Base-by-base conservation (phyloP, 2,113 vertebrate species). In the Tretioscincus oriximinensis region DNA sequence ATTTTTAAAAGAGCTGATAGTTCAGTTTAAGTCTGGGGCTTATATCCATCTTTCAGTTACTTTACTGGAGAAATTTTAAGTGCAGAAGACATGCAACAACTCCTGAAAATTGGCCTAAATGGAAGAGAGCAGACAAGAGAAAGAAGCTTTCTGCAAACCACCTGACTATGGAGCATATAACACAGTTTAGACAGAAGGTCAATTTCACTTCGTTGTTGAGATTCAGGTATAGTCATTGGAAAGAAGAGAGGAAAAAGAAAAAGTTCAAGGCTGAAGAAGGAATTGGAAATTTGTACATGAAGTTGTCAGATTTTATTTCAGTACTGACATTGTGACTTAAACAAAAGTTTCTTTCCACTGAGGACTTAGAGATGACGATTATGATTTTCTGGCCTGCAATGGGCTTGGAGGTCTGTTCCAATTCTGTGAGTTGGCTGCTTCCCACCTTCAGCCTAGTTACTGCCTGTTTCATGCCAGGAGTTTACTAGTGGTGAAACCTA, bases 141-240 rank as follows among this genome's bases (percentile, higher is more conserved):
- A 29, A 58, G 26, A 20, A 11, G 45, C 20, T 68, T 61, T 41
- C 49, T 80, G 67, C 31, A 31, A 29, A 22, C 47, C 24, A 67
- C 41, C 24, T 35, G 60, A 29, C 47, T 58, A 26, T 11, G 10
- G 47, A 35, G n/a, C 51, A 45, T 79, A 84, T 87, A 84, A 84
- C 63, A 29, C 70, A 7, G 5, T 64, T 61, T 71, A 74, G 64
- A 78, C 72, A 72, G 66, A 70, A 63, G 66, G 68, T 51, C 78
- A 60, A 77, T 82, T 79, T 84, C 67, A 76, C 24, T 75, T 22
- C 35, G 72, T 67, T 84, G 69, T 73, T 31, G 58, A 24, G 65
- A 24, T 58, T 49, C 35, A 77, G 35, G 54, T 61, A 18, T 20
- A 35, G 6, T 14, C 29, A 45, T 10, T 21, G 18, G 7, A 41